phyloP scores from a whole-genome alignment of 2,797 vertebrate species.

The Siniperca obscura region DNA sequence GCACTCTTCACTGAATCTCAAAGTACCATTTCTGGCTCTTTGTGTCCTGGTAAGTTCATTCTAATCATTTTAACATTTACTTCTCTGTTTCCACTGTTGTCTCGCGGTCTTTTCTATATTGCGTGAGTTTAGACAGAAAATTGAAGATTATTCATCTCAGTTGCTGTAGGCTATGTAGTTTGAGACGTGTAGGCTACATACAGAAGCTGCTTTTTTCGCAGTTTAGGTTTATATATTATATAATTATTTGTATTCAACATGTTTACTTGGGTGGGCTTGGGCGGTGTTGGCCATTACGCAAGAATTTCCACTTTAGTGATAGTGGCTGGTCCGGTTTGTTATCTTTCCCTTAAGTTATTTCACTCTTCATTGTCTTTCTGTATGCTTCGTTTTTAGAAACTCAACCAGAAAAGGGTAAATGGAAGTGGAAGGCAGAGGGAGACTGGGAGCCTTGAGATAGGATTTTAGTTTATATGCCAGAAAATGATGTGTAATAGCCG shows the following conservation, averaged over 20 bases:
- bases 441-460: constrained; percentile 37
- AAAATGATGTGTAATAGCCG: constrained; percentile 33
- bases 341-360: too few relatives aligned
- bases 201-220: neutral
- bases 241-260: neutral
- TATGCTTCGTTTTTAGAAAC: neutral
- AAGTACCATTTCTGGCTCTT: neutral
- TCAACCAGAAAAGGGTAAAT: neutral
- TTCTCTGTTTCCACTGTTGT: neutral
- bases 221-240: neutral
- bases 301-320: neutral
- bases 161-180: too few relatives aligned
- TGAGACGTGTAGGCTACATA: neutral
- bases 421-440: neutral
- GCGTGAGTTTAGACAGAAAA: neutral
- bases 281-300: constrained; percentile 11
- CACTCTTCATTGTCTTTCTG: neutral
- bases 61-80: rapidly evolving
- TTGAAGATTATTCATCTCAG: rapidly evolving
- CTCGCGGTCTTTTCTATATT: neutral
- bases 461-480: constrained; percentile 15
- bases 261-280: neutral
- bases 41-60: constrained; percentile 60
- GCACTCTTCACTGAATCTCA: constrained; percentile 6
- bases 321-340: neutral